These are phyloP conservation scores for Marasmarcha lunaedactyla DNA, from an alignment of 2,888 invertebrate species.

Conservation along the genomic window DNA sequence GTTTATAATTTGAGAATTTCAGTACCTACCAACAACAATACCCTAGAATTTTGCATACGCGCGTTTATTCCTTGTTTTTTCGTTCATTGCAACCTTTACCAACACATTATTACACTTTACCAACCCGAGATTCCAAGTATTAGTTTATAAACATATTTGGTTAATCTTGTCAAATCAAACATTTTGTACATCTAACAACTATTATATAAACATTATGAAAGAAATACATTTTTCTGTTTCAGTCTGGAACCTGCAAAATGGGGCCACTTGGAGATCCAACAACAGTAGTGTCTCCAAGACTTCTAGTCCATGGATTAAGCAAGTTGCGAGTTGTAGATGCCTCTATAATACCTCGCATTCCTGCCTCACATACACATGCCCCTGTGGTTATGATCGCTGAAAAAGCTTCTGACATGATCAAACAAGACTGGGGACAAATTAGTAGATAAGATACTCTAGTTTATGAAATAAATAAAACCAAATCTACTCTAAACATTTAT, in stretches of 20 bases:
- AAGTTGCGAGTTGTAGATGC: conserved; percentile 63
- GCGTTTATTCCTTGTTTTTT: background rate
- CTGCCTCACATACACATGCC: conserved; percentile 66
- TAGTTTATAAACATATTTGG: no score
- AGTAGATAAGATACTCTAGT: background rate
- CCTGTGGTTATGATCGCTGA: conserved; percentile 69
- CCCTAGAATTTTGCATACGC: background rate
- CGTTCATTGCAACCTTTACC: no score
- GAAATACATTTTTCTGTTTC: conserved; percentile 19
- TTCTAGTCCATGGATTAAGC: conserved; percentile 46
- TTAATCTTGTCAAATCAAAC: no score
- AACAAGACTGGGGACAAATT: conserved; percentile 47
- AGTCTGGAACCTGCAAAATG: conserved; percentile 81
- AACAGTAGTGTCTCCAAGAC: conserved; percentile 74
- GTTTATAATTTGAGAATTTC: no score
- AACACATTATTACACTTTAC: no score
- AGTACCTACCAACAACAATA: background rate
- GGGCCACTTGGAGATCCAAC: conserved; percentile 71
- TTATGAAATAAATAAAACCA: background rate
- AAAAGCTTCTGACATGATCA: conserved; percentile 63
- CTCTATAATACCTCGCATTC: conserved; percentile 65
- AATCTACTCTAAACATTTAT: background rate
- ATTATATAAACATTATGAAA: no score
- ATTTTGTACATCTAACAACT: no score
- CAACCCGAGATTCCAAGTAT: no score